phyloP scores from a whole-genome alignment of 1,140 invertebrate genomes.

The Nomia melanderi region DNA sequence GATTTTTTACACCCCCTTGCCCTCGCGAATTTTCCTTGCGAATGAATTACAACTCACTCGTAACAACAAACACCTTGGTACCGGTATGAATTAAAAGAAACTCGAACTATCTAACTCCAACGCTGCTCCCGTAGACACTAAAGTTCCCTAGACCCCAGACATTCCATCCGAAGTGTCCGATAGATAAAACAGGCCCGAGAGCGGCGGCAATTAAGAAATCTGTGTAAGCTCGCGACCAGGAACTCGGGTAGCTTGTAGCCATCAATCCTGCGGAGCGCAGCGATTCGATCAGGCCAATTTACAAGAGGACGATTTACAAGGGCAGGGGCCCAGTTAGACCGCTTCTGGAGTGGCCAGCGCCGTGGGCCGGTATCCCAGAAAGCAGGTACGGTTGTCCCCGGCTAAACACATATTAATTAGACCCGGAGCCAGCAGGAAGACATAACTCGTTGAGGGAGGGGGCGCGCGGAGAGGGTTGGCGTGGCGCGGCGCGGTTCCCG shows the following conservation, averaged over 20 bases:
- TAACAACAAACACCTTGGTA: too few species aligned
- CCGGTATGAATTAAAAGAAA: too few species aligned
- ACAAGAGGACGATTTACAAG: background rate
- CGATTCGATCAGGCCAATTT: slow-evolving; percentile 13
- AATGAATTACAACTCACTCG: background rate
- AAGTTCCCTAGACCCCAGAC: too few species aligned
- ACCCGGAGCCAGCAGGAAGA: slow-evolving; percentile 67
- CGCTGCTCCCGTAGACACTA: too few species aligned
- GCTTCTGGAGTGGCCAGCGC: background rate
- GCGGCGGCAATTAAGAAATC: slow-evolving; percentile 9
- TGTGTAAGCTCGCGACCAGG: background rate
- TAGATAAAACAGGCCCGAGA: too few species aligned
- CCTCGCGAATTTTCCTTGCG: background rate
- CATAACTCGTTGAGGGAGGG: slow-evolving; percentile 71
- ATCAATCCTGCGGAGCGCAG: background rate
- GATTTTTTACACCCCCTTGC: slow-evolving; percentile 48
- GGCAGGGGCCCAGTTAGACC: background rate
- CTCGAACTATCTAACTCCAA: too few species aligned
- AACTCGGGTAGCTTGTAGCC: background rate
- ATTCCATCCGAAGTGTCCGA: too few species aligned
- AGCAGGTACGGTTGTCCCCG: slow-evolving; percentile 64
- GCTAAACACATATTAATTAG: slow-evolving; percentile 78
- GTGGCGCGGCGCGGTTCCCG: slow-evolving; percentile 60
- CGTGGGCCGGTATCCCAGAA: too few species aligned
- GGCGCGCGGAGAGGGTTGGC: slow-evolving; percentile 42